Percentiles rank a stretch among this genome's conserved stretches.
These are phyloP conservation scores for Hermodice carunculata DNA, from an alignment of 2,888 invertebrate species.

Conservation along the genomic window DNA sequence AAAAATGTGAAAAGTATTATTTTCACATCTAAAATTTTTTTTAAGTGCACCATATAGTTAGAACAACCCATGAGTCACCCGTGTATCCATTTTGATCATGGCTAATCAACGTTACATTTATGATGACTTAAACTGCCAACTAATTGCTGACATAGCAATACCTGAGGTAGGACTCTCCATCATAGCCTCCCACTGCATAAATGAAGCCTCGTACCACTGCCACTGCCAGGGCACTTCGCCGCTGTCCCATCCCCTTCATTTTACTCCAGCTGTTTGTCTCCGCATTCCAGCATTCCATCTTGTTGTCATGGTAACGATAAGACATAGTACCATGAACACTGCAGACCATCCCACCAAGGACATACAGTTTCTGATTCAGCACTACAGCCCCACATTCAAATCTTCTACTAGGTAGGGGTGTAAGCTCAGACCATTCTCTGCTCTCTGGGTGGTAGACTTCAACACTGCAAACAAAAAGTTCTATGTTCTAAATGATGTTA, in stretches of 20 bases:
- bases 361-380: conserved; percentile 1
- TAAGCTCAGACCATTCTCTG: not conserved
- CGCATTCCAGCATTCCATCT: not conserved
- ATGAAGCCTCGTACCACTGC: not conserved
- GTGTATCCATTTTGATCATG: too few species aligned
- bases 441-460: not conserved
- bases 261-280: conserved; percentile 1
- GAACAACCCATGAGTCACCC: too few species aligned
- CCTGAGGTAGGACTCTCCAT: conserved; percentile 7
- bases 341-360: conserved; percentile 4
- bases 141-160: not conserved
- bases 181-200: conserved; percentile 10
- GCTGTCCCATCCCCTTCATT: not conserved
- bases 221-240: conserved; percentile 7
- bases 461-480: too few species aligned
- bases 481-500: too few species aligned
- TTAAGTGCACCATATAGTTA: too few species aligned
- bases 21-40: too few species aligned
- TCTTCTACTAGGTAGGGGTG: not conserved
- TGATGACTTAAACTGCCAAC: not conserved
- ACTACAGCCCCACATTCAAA: conserved; percentile 8
- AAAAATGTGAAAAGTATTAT: too few species aligned
- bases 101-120: too few species aligned
- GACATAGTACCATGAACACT: not conserved
- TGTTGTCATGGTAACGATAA: not conserved